Evolutionary conservation across 64 coral and sea anemone species (phyloP).

Genomic region (Astreopora myriophthalma): DNA sequence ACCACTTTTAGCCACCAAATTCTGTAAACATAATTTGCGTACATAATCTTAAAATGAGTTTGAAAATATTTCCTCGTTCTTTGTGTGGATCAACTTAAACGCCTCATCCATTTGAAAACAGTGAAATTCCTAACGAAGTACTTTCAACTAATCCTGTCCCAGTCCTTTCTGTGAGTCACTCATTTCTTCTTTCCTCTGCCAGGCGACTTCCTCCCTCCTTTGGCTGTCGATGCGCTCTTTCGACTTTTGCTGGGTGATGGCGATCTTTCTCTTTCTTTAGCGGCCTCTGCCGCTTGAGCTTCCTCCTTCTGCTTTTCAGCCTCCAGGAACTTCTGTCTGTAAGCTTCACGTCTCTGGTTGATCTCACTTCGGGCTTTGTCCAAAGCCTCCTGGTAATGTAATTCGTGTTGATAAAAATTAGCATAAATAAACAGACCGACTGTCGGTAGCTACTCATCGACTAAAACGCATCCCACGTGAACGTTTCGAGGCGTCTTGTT

Average conservation of each 20-base stretch:
- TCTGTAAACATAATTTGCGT: not conserved
- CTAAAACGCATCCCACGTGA: too few relatives aligned
- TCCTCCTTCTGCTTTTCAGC: constrained; percentile 92
- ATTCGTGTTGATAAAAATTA: not conserved
- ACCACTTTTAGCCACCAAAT: not conserved
- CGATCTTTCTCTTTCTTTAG: constrained; percentile 85
- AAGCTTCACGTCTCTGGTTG: constrained; percentile 84
- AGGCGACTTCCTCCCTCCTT: constrained; percentile 80
- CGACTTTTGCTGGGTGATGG: constrained; percentile 85
- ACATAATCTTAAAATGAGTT: too few relatives aligned
- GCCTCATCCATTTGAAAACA: too few relatives aligned
- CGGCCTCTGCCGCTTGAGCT: constrained; percentile 69
- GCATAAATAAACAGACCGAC: too few relatives aligned
- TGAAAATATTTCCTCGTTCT: too few relatives aligned
- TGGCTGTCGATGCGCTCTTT: constrained; percentile 85
- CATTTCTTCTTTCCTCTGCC: constrained; percentile 90
- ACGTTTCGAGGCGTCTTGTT: too few relatives aligned
- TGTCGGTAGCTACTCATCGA: too few relatives aligned
- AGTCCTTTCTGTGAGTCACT: not conserved
- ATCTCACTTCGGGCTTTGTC: constrained; percentile 91
- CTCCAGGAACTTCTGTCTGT: constrained; percentile 94
- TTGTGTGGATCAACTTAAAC: not conserved
- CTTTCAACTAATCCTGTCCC: not conserved
- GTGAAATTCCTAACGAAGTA: not conserved
- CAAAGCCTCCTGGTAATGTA: constrained; percentile 62